Conservation (phyloP, 2,113 vertebrate species). For the Caracal caracal region DNA sequence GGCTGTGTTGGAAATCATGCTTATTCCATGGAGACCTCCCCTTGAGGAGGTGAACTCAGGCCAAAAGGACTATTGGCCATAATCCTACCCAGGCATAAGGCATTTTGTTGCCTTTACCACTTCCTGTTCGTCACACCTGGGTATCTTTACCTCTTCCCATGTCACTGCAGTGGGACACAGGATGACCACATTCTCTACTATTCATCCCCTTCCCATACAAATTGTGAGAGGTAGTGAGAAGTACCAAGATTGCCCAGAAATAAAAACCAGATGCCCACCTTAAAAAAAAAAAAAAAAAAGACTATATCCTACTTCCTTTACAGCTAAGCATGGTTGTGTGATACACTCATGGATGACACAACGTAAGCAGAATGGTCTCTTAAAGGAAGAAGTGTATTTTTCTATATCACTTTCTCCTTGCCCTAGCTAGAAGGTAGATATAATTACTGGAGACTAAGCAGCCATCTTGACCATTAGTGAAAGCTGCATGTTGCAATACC, state of each 20-base stretch:
- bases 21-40: not conserved
- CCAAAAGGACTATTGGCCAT: not conserved
- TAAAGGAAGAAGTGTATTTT: not conserved
- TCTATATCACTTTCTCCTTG: not conserved
- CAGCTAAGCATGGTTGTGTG: not conserved
- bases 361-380: not conserved
- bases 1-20: conserved; percentile 9
- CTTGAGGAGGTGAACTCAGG: conserved; percentile 5
- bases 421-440: not conserved
- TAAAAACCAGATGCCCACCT: conserved; percentile 28
- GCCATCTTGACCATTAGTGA: not conserved
- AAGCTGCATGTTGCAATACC: not conserved
- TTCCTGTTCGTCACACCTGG: not conserved
- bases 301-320: not conserved
- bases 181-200: not conserved
- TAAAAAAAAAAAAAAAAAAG: not conserved
- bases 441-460: not conserved
- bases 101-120: not conserved
- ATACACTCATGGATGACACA: not conserved
- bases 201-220: not conserved
- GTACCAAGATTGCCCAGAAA: conserved; percentile 23
- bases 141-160: not conserved
- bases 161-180: not conserved
- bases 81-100: not conserved
- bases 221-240: conserved; percentile 27